Conservation (phyloP, 2,888 invertebrate species). For the Sylvicola cinctus region DNA sequence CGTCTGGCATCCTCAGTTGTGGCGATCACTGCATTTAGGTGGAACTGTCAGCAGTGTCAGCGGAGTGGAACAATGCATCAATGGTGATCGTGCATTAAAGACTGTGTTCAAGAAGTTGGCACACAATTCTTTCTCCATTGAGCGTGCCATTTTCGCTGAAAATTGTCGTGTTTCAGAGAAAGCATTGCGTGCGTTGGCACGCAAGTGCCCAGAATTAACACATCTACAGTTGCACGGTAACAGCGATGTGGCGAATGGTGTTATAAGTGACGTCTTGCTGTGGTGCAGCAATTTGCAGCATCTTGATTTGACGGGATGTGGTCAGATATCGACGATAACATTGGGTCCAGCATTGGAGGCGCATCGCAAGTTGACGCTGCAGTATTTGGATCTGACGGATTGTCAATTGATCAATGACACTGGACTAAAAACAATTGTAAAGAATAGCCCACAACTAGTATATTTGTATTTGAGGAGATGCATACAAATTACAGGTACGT, state of each 20-base stretch:
- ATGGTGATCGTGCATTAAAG: slow-evolving; percentile 44
- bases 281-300: slow-evolving; percentile 65
- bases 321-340: slow-evolving; percentile 58
- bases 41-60: neutral
- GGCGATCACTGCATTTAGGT: slow-evolving; percentile 29
- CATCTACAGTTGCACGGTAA: slow-evolving; percentile 62
- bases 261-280: slow-evolving; percentile 55
- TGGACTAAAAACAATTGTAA: slow-evolving; percentile 62
- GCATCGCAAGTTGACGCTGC: slow-evolving; percentile 47
- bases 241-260: slow-evolving; percentile 49
- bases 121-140: slow-evolving; percentile 11
- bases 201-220: slow-evolving; percentile 62
- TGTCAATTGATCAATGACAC: slow-evolving; percentile 68
- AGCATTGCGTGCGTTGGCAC: slow-evolving; percentile 52
- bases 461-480: slow-evolving; percentile 78
- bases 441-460: slow-evolving; percentile 69
- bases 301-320: slow-evolving; percentile 72
- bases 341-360: slow-evolving; percentile 42
- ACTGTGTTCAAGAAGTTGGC: slow-evolving; percentile 40
- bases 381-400: slow-evolving; percentile 80
- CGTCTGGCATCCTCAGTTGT: slow-evolving; percentile 57
- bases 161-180: slow-evolving; percentile 54
- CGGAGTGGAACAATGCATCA: neutral
- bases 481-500: slow-evolving; percentile 59
- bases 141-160: slow-evolving; percentile 13